phyloP scores from a whole-genome alignment of 2,888 invertebrate species.

The Melolontha melolontha region DNA sequence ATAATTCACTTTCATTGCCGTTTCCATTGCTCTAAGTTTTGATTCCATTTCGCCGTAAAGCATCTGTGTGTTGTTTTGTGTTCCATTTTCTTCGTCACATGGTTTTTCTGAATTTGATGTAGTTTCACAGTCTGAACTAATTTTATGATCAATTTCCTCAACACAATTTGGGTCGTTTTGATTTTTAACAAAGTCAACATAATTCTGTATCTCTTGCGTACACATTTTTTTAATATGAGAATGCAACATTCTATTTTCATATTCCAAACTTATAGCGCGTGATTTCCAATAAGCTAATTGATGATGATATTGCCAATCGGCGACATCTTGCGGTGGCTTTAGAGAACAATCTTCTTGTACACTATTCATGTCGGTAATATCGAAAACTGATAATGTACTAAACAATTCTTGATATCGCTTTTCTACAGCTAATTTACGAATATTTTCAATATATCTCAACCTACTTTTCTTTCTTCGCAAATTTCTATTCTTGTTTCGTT shows the following conservation, averaged over 20 bases:
- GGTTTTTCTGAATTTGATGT: constrained; percentile 1
- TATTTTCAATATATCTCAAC: constrained; percentile 39
- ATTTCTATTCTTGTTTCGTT: constrained; percentile 42
- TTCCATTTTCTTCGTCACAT: constrained; percentile 48
- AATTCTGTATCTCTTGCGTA: constrained; percentile 54
- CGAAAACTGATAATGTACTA: constrained; percentile 53
- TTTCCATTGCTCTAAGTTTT: constrained; percentile 80
- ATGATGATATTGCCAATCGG: constrained; percentile 69
- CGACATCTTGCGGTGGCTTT: constrained; percentile 53
- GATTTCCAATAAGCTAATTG: constrained; percentile 74
- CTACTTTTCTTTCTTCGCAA: constrained; percentile 45
- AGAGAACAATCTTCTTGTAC: constrained; percentile 13
- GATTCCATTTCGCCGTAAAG: constrained; percentile 77
- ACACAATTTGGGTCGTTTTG: constrained; percentile 59
- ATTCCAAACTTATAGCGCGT: constrained; percentile 69
- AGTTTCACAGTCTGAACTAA: constrained; percentile 35
- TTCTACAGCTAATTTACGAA: constrained; percentile 46
- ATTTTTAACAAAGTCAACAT: constrained; percentile 52
- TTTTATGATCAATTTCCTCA: constrained; percentile 66
- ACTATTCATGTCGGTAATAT: constrained; percentile 57
- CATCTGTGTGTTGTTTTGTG: constrained; percentile 59
- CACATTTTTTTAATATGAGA: constrained; percentile 65
- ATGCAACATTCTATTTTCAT: constrained; percentile 70
- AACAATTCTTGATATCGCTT: constrained; percentile 55
- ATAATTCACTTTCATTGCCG: constrained; percentile 75